Conservation (phyloP, 2,113 vertebrate species). For the Salvelinus namaycush region DNA sequence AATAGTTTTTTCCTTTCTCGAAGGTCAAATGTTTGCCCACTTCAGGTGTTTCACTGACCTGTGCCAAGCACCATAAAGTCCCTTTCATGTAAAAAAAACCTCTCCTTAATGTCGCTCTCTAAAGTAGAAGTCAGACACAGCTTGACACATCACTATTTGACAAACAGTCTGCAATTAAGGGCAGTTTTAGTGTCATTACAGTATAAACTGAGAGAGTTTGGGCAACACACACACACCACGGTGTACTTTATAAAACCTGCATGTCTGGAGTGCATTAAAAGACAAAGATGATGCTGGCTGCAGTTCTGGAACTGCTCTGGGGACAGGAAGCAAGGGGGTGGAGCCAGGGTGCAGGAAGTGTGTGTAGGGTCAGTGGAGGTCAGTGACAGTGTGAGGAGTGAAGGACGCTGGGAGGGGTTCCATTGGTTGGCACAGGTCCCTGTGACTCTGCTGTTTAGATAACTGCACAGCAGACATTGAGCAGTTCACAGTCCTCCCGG, state of each 20-base stretch:
- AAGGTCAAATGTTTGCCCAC: constrained; percentile 37
- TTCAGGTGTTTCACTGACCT: constrained; percentile 36
- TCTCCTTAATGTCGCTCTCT: constrained; percentile 22
- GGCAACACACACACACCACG: neutral
- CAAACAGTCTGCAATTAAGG: neutral
- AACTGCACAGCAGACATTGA: neutral
- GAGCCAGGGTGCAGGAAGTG: neutral
- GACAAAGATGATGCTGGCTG: neutral
- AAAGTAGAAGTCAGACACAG: constrained; percentile 23
- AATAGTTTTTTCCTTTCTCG: constrained; percentile 37
- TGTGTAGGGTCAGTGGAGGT: neutral
- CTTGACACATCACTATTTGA: constrained; percentile 13
- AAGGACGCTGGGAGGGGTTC: neutral
- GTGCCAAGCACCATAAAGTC: constrained; percentile 22
- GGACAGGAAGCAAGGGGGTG: neutral
- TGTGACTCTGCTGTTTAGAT: neutral
- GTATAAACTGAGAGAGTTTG: constrained; percentile 17
- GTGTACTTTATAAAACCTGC: no score
- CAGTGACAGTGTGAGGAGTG: neutral
- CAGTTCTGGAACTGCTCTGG: neutral
- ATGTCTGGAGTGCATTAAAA: neutral
- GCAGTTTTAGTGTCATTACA: neutral
- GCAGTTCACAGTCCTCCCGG: neutral
- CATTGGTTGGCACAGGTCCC: neutral
- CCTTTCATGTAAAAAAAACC: constrained; percentile 31